Evolutionary conservation across 2,888 invertebrate genomes (phyloP).

Genomic region (Philaethria dido): DNA sequence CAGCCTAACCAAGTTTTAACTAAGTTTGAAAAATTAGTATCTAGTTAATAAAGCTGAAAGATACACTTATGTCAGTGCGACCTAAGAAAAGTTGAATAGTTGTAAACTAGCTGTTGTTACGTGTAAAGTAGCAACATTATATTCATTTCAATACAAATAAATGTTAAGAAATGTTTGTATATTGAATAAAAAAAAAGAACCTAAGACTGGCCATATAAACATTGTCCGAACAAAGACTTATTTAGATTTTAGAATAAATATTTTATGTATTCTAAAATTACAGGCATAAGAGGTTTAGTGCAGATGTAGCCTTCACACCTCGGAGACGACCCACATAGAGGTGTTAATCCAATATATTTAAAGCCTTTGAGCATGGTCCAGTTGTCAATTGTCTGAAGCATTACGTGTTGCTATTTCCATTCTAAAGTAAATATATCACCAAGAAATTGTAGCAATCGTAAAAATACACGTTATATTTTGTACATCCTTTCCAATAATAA

Average conservation of each 20-base stretch:
- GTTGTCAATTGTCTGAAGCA: slow-evolving; percentile 19
- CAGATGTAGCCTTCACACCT: slow-evolving; percentile 27
- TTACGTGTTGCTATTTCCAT: not conserved
- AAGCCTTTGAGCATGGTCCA: slow-evolving; percentile 19
- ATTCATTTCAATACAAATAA: too few relatives aligned
- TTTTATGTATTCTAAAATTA: slow-evolving; percentile 10
- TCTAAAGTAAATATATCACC: not conserved
- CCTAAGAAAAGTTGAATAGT: too few relatives aligned
- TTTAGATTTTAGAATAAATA: not conserved
- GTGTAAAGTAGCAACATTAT: too few relatives aligned
- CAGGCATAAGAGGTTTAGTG: slow-evolving; percentile 29
- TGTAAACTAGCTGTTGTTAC: too few relatives aligned
- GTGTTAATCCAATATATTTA: slow-evolving; percentile 36
- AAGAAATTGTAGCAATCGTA: not conserved
- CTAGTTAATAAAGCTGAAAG: too few relatives aligned
- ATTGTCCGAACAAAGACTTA: not conserved
- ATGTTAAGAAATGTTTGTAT: too few relatives aligned
- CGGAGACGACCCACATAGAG: slow-evolving; percentile 34
- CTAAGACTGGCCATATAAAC: too few relatives aligned
- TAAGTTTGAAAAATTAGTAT: too few relatives aligned
- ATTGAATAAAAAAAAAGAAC: too few relatives aligned
- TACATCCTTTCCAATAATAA: not conserved
- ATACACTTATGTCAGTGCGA: too few relatives aligned
- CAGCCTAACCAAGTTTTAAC: too few relatives aligned
- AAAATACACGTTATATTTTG: not conserved